Percentiles rank a stretch among this genome's conserved stretches.
Conservation (phyloP, 2,888 invertebrate species). For the Eilema sororculum region DNA sequence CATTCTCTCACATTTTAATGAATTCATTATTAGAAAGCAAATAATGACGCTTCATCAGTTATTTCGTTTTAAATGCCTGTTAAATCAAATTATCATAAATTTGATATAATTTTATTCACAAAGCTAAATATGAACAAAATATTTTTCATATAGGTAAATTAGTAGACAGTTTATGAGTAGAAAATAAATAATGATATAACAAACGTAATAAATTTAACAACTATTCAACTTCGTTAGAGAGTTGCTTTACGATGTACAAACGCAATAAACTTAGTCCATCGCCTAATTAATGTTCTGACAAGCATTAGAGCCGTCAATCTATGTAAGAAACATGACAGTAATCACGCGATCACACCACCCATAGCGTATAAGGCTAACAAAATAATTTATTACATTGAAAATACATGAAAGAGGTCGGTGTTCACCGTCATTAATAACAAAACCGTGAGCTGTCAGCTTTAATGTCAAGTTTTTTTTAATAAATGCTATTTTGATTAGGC, state of each 20-base stretch:
- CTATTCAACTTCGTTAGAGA: constrained; percentile 66
- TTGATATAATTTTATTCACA: background rate
- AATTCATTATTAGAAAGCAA: background rate
- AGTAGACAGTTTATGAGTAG: constrained; percentile 20
- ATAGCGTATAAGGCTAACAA: constrained; percentile 69
- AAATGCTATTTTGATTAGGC: constrained; percentile 88
- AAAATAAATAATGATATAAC: constrained; percentile 49
- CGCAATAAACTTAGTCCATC: constrained; percentile 73
- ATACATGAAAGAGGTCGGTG: constrained; percentile 67
- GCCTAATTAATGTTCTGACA: constrained; percentile 81
- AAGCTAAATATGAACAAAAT: background rate
- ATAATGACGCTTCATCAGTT: background rate
- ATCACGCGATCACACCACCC: constrained; percentile 75
- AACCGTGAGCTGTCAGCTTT: constrained; percentile 86
- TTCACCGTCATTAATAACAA: constrained; percentile 81
- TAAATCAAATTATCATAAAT: background rate
- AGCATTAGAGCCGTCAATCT: constrained; percentile 82
- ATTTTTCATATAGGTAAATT: background rate
- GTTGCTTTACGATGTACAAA: constrained; percentile 65
- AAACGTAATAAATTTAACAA: constrained; percentile 64
- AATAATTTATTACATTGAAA: constrained; percentile 80
- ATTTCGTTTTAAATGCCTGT: background rate
- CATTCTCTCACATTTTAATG: background rate
- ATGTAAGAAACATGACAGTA: constrained; percentile 69
- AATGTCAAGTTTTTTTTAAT: constrained; percentile 83